Base-by-base conservation (phyloP, 2,888 invertebrate genomes). In the Melieria crassipennis region DNA sequence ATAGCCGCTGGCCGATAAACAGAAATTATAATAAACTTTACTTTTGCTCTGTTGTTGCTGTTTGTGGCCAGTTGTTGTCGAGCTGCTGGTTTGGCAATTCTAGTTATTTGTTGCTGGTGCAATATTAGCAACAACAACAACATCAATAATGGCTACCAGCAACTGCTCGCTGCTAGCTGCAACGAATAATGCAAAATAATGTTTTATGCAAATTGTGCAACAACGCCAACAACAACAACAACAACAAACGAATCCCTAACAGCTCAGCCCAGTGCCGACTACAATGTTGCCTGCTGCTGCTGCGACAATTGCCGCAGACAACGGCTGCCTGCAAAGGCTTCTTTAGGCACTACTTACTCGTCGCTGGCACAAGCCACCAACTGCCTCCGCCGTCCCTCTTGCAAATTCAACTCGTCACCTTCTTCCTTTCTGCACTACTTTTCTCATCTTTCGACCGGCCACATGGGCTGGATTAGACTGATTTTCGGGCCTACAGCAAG, bases 181-280 rank as follows among this genome's bases (percentile, higher is more conserved):
- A n/a, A n/a, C 69, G 42, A 43, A 47, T 69, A 69, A 69, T 69
- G 69, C 69, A 69, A 69, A 63, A 69, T 69, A 69, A 69, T 69
- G 69, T 69, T 63, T 69, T 69, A 69, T 69, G 69, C 69, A 63
- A 69, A 69, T 69, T 69, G 52, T 61, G 46, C 65, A 65, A 65
- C 9, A 47, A 57, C 55, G 57, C 55, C 55, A 43, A 43, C 45
- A 65, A 65, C 56, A 65, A 65, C 50, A 67, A 58, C 56, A 66
- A 47, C 56, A 65, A 64, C 16, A 47, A 9, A 58, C 7, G 10
- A 11, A 16, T 16, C 45, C 16, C 6, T 30, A 30, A 30, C 30
- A 30, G 30, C 30, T 30, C 30, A 16, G 16, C 16, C 2, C 16
- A 16, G 16, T 16, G 16, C 16, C 2, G 16, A 1, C n/a, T n/a